These are phyloP conservation scores for Galeruca laticollis DNA, from an alignment of 2,888 invertebrate species.

Conservation along the genomic window DNA sequence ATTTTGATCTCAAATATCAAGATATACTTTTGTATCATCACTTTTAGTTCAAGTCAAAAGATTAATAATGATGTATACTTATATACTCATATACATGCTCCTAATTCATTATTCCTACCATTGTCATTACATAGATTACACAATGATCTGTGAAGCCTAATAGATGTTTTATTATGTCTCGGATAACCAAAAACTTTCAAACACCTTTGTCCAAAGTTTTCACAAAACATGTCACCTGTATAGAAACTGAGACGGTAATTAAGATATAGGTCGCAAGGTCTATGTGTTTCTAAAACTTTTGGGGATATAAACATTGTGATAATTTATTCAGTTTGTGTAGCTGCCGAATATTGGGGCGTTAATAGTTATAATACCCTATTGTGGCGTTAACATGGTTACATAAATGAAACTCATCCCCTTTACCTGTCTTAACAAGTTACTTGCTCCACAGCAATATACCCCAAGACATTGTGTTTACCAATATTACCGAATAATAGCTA, in stretches of 20 bases:
- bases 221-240: neutral
- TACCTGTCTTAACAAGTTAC: neutral
- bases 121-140: too few relatives aligned
- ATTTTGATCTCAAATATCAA: too few relatives aligned
- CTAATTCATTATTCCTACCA: too few relatives aligned
- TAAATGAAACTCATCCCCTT: slow-evolving; percentile 1
- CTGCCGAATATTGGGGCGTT: neutral
- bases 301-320: neutral
- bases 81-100: too few relatives aligned
- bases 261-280: neutral
- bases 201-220: neutral
- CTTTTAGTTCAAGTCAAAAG: too few relatives aligned
- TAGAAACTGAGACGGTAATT: slow-evolving; percentile 1
- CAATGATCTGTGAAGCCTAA: too few relatives aligned
- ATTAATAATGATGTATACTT: too few relatives aligned
- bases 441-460: neutral
- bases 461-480: neutral
- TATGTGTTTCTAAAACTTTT: slow-evolving; percentile 1
- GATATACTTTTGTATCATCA: too few relatives aligned
- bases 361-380: neutral
- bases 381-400: neutral
- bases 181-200: neutral
- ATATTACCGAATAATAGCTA: neutral
- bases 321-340: neutral
- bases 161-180: too few relatives aligned